Base-by-base conservation (phyloP, 2,797 vertebrate genomes). In the Cyprinodon diabolis region DNA sequence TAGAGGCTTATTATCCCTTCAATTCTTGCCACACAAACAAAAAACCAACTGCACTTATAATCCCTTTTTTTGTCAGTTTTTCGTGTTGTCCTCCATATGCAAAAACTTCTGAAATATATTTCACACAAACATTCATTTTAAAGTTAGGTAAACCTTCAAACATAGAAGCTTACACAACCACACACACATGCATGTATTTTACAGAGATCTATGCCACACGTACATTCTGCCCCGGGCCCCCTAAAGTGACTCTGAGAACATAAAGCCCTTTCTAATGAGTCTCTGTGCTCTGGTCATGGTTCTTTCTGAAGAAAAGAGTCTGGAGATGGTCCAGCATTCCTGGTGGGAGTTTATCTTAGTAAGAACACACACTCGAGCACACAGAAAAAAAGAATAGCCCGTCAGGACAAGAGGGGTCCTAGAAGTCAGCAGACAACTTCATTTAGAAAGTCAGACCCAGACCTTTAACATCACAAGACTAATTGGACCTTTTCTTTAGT, bases 231-330 rank as follows among this genome's bases (percentile, higher is more conserved):
- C 63, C 57, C 51, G n/a, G 66, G 80, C 79, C 74, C 84, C 66
- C 76, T 70, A 71, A 76, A 81, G 54, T 69, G 76, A 84, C 72
- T 85, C 74, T 77, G 74, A 84, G 77, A 80, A 47, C 75, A 84
- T 84, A 90, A 93, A 91, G 86, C 81, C 82, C 69, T 82, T 77
- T 87, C 74, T 91, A 85, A 90, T 90, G 86, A 84, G 69, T 81
- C 86, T 87, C 84, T 86, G 82, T 56, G 2, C 74, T 80, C 70
- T 66, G 81, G 71, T 72, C 71, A 14, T 52, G 69, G 62, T 37
- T 54, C 51, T 80, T 68, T 79, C 54, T 71, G 60, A 70, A 86
- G 74, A 84, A 84, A 84, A 73, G 84, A 71, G 74, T 80, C 85
- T 92, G 89, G 86, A 92, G 70, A 74, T 15, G 69, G 71, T 85